Conservation (phyloP, 2,797 vertebrate genomes). For the Hippopotamyrus pictus region DNA sequence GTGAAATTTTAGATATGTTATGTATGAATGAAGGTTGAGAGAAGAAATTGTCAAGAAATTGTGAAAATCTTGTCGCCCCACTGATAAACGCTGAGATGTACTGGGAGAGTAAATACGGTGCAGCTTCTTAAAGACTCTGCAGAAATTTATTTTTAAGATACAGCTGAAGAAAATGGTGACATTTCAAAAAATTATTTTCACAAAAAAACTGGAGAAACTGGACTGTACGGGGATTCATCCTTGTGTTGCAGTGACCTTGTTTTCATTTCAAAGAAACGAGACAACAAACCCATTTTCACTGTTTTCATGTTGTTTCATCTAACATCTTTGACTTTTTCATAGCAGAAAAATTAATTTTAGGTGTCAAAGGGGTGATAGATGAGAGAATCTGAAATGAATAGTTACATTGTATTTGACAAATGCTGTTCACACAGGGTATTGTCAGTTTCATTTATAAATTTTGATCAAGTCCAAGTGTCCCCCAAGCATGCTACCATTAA, state of each 20-base stretch:
- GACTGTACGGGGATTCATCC: background rate
- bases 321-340: background rate
- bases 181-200: constrained; percentile 1
- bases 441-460: background rate
- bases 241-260: background rate
- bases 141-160: constrained; percentile 4
- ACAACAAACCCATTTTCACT: background rate
- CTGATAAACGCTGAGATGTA: background rate
- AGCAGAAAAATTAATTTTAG: background rate
- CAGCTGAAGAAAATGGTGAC: background rate
- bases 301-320: background rate
- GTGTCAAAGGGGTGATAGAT: background rate
- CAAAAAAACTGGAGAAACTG: background rate
- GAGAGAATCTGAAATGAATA: background rate
- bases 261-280: background rate
- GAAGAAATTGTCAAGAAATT: background rate
- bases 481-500: background rate
- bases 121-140: background rate
- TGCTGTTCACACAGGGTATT: background rate
- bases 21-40: background rate
- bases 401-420: background rate
- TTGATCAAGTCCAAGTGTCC: background rate
- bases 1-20: background rate
- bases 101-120: background rate
- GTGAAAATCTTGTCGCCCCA: background rate